Evolutionary conservation across 2,797 vertebrate species (phyloP).

Genomic region (Hydrocynus forskahlii): DNA sequence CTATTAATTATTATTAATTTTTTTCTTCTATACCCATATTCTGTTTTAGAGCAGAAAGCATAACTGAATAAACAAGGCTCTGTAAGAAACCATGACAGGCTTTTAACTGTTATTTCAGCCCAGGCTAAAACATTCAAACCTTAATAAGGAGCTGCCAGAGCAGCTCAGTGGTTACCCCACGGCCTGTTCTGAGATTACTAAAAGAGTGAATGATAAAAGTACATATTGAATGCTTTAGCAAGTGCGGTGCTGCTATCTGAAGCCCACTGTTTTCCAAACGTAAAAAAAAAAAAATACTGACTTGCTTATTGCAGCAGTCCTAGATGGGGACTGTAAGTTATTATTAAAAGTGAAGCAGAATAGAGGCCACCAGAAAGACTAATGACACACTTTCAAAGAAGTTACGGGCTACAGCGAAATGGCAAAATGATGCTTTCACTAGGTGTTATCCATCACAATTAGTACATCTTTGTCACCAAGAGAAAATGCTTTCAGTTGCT

Average conservation of each 20-base stretch:
- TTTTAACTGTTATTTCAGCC: conserved; percentile 29
- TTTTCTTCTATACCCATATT: conserved; percentile 42
- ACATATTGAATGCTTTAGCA: conserved; percentile 1
- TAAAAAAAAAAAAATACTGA: neutral
- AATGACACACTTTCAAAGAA: conserved; percentile 70
- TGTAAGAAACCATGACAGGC: conserved; percentile 39
- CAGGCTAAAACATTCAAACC: conserved; percentile 7
- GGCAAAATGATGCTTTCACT: conserved; percentile 66
- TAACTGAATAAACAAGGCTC: conserved; percentile 43
- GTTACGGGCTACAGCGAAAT: conserved; percentile 75
- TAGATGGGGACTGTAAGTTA: conserved; percentile 37
- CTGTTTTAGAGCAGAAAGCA: conserved; percentile 42
- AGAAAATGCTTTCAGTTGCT: conserved; percentile 57
- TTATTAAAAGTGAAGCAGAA: conserved; percentile 67
- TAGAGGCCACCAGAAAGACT: conserved; percentile 70
- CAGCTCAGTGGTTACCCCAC: neutral
- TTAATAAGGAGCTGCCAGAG: neutral
- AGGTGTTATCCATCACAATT: conserved; percentile 76
- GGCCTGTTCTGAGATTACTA: conserved; percentile 16
- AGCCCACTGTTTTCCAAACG: conserved; percentile 9
- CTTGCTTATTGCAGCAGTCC: neutral
- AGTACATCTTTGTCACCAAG: conserved; percentile 67
- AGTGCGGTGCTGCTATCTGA: conserved; percentile 16
- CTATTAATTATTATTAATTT: too few relatives aligned
- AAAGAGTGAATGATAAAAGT: neutral